Percentiles rank a stretch among this genome's conserved stretches.
Conservation (phyloP, 2,888 invertebrate genomes). For the Ypsolopha sequella region DNA sequence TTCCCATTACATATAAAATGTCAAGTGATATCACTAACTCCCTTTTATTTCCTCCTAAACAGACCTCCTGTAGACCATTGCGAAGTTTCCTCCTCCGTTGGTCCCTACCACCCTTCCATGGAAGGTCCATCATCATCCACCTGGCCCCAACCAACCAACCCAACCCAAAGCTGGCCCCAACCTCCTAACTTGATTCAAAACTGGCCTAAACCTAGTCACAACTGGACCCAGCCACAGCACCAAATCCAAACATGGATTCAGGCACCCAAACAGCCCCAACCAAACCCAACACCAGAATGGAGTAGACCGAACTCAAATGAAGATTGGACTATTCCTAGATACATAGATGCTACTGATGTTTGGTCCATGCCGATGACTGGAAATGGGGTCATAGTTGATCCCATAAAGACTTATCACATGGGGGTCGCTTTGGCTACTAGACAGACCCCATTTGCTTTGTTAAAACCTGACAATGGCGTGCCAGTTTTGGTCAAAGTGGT, state of each 20-base stretch:
- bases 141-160: slow-evolving; percentile 17
- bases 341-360: too few relatives aligned
- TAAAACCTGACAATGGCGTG: slow-evolving; percentile 75
- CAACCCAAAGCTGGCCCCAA: slow-evolving; percentile 6
- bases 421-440: slow-evolving; percentile 72
- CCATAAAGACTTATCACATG: slow-evolving; percentile 80
- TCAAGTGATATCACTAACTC: too few relatives aligned
- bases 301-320: too few relatives aligned
- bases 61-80: slow-evolving; percentile 38
- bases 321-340: too few relatives aligned
- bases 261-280: too few relatives aligned
- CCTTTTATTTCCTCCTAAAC: not conserved
- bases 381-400: slow-evolving; percentile 75
- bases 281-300: too few relatives aligned
- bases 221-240: too few relatives aligned
- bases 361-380: slow-evolving; percentile 16
- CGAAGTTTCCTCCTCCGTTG: slow-evolving; percentile 52
- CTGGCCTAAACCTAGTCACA: too few relatives aligned
- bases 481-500: slow-evolving; percentile 79
- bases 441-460: slow-evolving; percentile 78
- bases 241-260: too few relatives aligned
- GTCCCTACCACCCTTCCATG: slow-evolving; percentile 32
- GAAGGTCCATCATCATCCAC: slow-evolving; percentile 19
- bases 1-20: too few relatives aligned
- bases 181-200: too few relatives aligned